phyloP scores from a whole-genome alignment of 1,140 invertebrate species.

The Cherax quadricarinatus region DNA sequence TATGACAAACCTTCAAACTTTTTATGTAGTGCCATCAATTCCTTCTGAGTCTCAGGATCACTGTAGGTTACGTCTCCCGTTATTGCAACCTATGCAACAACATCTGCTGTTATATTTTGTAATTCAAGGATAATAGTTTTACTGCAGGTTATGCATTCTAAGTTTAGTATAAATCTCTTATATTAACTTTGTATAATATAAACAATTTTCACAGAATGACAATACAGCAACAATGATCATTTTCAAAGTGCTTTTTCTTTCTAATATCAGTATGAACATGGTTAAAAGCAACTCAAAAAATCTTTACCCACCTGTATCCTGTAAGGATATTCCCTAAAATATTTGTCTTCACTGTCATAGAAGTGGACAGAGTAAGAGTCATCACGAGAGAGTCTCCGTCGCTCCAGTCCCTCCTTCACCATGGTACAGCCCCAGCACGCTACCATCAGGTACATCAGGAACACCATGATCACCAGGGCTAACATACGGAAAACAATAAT shows the following conservation, averaged over 20 bases:
- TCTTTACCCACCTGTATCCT: conserved; percentile 86
- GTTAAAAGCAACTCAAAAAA: neutral
- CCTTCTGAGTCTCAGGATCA: conserved; percentile 85
- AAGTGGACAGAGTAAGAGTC: conserved; percentile 94
- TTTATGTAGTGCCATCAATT: conserved; percentile 88
- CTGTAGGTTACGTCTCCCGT: conserved; percentile 91
- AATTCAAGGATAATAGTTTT: neutral
- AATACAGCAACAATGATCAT: neutral
- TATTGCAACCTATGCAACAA: conserved; percentile 86
- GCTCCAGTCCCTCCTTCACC: conserved; percentile 92
- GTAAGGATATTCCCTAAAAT: conserved; percentile 94
- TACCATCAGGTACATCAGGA: conserved; percentile 86
- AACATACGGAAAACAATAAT: neutral
- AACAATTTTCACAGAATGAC: neutral
- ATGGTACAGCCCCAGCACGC: conserved; percentile 92
- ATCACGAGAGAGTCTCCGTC: conserved; percentile 89
- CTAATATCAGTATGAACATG: neutral
- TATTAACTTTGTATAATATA: neutral
- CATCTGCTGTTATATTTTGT: neutral
- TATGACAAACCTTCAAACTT: conserved; percentile 89
- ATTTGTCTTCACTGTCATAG: conserved; percentile 92
- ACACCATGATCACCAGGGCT: conserved; percentile 77
- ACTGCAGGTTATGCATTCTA: neutral
- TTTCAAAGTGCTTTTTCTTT: neutral
- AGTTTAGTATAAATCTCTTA: neutral